Conservation (phyloP, 2,797 vertebrate species). For the Odontamblyopus lacepedii region DNA sequence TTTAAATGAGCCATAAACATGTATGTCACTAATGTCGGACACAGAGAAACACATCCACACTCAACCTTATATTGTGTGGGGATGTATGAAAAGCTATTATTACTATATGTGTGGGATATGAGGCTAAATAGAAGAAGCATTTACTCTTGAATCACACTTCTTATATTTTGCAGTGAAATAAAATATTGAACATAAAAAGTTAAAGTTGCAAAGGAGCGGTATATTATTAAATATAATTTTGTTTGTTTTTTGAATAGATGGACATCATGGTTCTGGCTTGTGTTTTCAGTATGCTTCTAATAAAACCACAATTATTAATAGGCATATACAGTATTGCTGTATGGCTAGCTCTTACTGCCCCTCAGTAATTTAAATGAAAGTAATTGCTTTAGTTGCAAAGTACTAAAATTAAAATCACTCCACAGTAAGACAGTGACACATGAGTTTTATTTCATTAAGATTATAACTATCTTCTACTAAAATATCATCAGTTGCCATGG, state of each 20-base stretch:
- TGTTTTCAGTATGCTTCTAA: neutral
- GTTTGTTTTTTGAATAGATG: no score
- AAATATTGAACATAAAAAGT: neutral
- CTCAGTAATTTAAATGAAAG: neutral
- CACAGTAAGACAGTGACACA: neutral
- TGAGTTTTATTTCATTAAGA: neutral
- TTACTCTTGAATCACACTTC: neutral
- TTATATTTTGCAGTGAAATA: neutral
- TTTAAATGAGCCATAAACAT: constrained; percentile 9
- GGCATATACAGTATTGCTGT: neutral
- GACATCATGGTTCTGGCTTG: neutral
- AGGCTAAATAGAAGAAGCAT: neutral
- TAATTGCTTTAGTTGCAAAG: neutral
- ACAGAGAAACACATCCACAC: neutral
- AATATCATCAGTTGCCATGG: constrained; percentile 17
- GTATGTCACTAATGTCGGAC: neutral
- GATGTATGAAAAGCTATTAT: neutral
- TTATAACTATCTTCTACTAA: neutral
- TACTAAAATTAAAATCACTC: neutral
- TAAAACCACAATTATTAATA: neutral
- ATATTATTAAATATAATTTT: no score
- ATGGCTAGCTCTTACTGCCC: neutral
- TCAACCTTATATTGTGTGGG: neutral
- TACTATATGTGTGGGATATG: neutral
- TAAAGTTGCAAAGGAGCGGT: neutral